phyloP scores from a whole-genome alignment of 2,888 invertebrate species.

The Crioceris asparagi region DNA sequence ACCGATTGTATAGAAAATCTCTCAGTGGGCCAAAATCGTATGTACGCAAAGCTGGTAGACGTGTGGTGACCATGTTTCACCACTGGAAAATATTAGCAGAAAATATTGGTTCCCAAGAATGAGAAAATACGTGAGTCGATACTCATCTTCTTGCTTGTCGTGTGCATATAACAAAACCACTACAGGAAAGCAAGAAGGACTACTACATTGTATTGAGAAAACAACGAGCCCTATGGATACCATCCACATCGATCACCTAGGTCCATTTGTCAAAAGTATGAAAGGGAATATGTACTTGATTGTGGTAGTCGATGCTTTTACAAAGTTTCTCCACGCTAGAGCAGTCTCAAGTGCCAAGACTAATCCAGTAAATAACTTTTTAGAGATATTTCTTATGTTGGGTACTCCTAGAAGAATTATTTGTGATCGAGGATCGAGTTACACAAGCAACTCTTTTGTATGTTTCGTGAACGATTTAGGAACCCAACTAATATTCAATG shows the following conservation, averaged over 20 bases:
- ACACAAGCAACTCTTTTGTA: constrained; percentile 14
- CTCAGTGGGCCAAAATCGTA: constrained; percentile 19
- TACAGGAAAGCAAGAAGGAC: constrained; percentile 6
- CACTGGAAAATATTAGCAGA: not conserved
- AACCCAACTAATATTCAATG: constrained; percentile 7
- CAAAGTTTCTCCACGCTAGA: not conserved
- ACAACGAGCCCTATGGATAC: constrained; percentile 9
- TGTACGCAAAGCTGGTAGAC: constrained; percentile 27
- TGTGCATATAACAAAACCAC: constrained; percentile 9
- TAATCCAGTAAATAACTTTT: not conserved
- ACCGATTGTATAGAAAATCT: not conserved
- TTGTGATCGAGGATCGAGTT: constrained; percentile 16
- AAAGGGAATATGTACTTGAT: not conserved
- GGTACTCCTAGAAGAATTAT: constrained; percentile 12
- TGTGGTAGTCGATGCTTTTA: constrained; percentile 1
- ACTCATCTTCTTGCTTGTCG: constrained; percentile 6
- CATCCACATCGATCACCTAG: constrained; percentile 11
- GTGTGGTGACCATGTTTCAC: constrained; percentile 3
- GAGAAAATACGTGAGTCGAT: constrained; percentile 6
- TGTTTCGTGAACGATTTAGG: constrained; percentile 6
- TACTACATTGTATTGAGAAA: constrained; percentile 8
- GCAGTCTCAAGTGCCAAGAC: constrained; percentile 2
- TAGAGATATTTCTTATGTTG: constrained; percentile 10
- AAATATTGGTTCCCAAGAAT: constrained; percentile 16
- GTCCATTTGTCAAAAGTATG: constrained; percentile 8